A percentile compares a stretch with the other conserved stretches of the same genome.
Conservation (phyloP, 1,140 invertebrate genomes). For the Meloidogyne chitwoodi region DNA sequence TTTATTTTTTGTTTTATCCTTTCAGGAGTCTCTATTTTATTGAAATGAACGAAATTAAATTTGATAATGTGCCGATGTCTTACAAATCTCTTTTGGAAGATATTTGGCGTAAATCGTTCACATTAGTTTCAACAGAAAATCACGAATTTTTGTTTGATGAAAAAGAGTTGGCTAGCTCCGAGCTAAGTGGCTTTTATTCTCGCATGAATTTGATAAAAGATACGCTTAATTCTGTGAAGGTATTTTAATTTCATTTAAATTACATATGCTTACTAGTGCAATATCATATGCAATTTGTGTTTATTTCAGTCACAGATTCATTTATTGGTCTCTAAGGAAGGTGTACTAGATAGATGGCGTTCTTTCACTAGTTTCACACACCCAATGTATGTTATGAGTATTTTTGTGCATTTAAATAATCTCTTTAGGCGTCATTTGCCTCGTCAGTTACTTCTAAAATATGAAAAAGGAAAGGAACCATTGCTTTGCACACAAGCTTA, state of each 20-base stretch:
- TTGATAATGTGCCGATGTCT: background rate
- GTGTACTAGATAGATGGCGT: slow-evolving; percentile 25
- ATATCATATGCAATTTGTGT: no score
- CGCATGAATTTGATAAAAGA: background rate
- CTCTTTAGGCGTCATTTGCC: background rate
- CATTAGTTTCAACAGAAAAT: background rate
- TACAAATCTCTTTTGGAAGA: background rate
- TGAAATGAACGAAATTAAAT: background rate
- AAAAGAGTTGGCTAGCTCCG: background rate
- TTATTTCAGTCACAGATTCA: background rate
- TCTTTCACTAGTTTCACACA: slow-evolving; percentile 43
- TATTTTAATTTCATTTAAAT: background rate
- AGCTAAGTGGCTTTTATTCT: background rate
- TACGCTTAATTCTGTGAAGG: background rate
- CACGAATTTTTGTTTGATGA: background rate
- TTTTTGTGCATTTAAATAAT: background rate
- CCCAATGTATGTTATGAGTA: slow-evolving; percentile 22
- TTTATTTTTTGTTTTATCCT: no score
- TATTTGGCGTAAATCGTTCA: background rate
- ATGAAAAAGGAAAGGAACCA: background rate
- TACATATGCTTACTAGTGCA: background rate
- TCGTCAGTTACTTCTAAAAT: background rate
- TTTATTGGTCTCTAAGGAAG: background rate
- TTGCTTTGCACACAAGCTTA: slow-evolving; percentile 32
- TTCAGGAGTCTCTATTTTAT: background rate